Percentiles rank a stretch among this genome's conserved stretches.
Conservation (phyloP, 2,797 vertebrate genomes). For the Pampus argenteus region DNA sequence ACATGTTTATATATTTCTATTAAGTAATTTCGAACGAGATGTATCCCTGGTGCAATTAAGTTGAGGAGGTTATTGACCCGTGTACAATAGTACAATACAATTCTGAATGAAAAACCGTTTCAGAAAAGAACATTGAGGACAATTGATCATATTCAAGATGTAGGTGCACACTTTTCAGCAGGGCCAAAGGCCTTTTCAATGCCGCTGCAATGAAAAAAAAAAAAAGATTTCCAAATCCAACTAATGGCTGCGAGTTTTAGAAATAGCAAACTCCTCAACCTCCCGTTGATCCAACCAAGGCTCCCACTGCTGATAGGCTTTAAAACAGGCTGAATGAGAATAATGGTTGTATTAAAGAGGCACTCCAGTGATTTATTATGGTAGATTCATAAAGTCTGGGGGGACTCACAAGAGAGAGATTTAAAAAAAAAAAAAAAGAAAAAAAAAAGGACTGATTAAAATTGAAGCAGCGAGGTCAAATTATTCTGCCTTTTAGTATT, state of each 20-base stretch:
- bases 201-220: neutral
- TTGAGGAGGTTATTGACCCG: neutral
- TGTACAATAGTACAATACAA: neutral
- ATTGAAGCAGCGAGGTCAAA: too few relatives aligned
- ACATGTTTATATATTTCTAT: too few relatives aligned
- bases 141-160: slow-evolving; percentile 26
- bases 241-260: neutral
- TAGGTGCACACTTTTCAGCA: slow-evolving; percentile 13
- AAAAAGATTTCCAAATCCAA: neutral
- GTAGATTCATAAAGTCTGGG: too few relatives aligned
- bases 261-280: slow-evolving; percentile 7
- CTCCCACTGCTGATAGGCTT: slow-evolving; percentile 1
- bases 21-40: neutral
- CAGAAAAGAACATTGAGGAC: slow-evolving; percentile 21
- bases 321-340: neutral
- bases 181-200: slow-evolving; percentile 21
- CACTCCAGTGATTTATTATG: too few relatives aligned
- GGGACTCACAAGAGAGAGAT: too few relatives aligned
- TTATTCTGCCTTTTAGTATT: too few relatives aligned
- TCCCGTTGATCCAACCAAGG: slow-evolving; percentile 34
- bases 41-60: neutral
- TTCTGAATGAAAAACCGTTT: slow-evolving; percentile 19
- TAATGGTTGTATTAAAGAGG: neutral
- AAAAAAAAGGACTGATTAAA: too few relatives aligned
- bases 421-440: too few relatives aligned